A percentile compares a stretch with the other conserved stretches of the same genome.
phyloP scores from a whole-genome alignment of 2,113 vertebrate species.

The Coturnix japonica region DNA sequence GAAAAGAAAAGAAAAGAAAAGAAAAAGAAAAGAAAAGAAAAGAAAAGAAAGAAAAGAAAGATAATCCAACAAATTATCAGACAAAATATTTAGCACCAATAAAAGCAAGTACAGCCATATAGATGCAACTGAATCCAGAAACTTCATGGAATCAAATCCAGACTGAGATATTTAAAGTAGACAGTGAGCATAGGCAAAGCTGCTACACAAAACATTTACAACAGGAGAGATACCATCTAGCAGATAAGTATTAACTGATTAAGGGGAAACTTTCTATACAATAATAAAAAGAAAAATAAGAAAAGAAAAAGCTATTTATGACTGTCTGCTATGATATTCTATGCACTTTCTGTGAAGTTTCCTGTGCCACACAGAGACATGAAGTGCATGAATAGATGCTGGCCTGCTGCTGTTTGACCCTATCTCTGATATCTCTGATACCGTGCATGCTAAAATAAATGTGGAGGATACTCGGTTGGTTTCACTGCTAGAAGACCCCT shows the following conservation, averaged over 20 bases:
- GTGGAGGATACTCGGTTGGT: not conserved
- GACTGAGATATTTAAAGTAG: not conserved
- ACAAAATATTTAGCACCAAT: constrained; percentile 56
- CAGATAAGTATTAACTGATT: not conserved
- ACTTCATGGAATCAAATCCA: constrained; percentile 52
- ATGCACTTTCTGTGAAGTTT: not conserved
- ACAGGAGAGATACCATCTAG: not conserved
- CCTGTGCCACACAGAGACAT: not conserved
- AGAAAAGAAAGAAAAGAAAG: not conserved
- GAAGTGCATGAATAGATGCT: rapidly evolving
- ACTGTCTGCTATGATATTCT: not conserved
- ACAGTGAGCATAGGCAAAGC: not conserved
- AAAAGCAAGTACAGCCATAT: constrained; percentile 28
- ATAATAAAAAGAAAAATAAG: rapidly evolving
- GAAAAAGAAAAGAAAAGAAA: not conserved
- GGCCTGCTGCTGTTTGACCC: not conserved
- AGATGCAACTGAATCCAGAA: constrained; percentile 5
- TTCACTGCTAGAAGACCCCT: not conserved
- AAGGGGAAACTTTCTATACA: not conserved
- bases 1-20: not conserved
- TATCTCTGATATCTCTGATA: not conserved
- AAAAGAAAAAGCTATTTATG: rapidly evolving
- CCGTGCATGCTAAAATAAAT: not conserved
- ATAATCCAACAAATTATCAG: constrained; percentile 47
- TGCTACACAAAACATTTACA: not conserved